These are phyloP conservation scores for Nannobrachium achirus DNA, from an alignment of 2,113 vertebrate genomes.

Conservation along the genomic window DNA sequence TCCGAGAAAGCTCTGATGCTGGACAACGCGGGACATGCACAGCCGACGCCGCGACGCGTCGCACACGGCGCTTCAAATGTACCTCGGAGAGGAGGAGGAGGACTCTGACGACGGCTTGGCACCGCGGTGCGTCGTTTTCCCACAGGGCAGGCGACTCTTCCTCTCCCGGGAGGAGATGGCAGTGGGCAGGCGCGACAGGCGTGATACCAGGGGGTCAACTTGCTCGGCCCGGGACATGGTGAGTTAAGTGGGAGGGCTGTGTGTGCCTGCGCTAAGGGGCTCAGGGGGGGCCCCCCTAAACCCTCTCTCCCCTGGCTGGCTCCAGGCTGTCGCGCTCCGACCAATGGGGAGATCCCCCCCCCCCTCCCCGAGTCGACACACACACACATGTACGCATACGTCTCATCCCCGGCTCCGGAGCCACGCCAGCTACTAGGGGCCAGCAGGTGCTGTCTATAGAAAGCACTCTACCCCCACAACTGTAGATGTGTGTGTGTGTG, in stretches of 20 bases:
- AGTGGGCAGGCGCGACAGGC: conserved; percentile 68
- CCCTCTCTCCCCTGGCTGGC: conserved; percentile 56
- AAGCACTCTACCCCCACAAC: conserved; percentile 28
- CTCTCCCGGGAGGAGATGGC: conserved; percentile 69
- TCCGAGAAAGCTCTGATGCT: conserved; percentile 4
- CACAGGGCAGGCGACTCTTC: conserved; percentile 68
- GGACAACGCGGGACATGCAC: no score
- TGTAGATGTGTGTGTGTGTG: conserved; percentile 14
- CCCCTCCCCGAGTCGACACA: conserved; percentile 11
- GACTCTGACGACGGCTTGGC: conserved; percentile 46
- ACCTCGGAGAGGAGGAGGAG: conserved; percentile 72
- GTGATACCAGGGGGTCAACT: conserved; percentile 61
- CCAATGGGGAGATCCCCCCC: conserved; percentile 55
- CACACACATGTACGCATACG: conserved; percentile 27
- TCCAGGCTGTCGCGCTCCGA: conserved; percentile 48
- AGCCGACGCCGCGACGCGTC: no score
- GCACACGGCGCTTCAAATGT: conserved; percentile 34
- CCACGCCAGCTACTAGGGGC: no score
- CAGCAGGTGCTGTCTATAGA: conserved; percentile 43
- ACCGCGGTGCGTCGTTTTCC: conserved; percentile 55
- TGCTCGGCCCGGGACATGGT: conserved; percentile 72
- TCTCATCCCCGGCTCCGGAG: no score
- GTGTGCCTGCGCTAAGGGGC: conserved; percentile 23
- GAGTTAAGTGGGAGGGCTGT: conserved; percentile 57
- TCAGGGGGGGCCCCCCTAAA: conserved; percentile 35